Evolutionary conservation across 2,888 invertebrate genomes (phyloP).

Genomic region (Amiota mariae): DNA sequence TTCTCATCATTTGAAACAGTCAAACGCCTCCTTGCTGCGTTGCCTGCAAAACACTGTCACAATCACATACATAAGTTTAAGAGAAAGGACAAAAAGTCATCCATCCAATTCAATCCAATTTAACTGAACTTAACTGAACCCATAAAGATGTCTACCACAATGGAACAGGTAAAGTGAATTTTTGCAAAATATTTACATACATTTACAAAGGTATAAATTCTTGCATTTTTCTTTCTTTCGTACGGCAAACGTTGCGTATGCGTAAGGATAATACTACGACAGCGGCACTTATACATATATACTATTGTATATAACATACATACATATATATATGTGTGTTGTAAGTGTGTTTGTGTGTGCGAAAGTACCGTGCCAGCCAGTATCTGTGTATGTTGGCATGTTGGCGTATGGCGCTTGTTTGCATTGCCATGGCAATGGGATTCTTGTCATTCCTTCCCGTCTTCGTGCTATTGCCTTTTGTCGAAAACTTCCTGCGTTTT

Average conservation of each 20-base stretch:
- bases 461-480: constrained; percentile 46
- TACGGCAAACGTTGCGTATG: constrained; percentile 31
- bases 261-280: constrained; percentile 36
- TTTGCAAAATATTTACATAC: neutral
- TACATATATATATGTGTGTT: neutral
- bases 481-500: constrained; percentile 42
- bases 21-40: too few relatives aligned
- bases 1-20: too few relatives aligned
- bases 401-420: constrained; percentile 44
- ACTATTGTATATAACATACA: neutral
- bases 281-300: too few relatives aligned
- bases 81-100: constrained; percentile 1
- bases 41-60: too few relatives aligned
- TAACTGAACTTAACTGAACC: too few relatives aligned
- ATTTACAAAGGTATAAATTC: neutral
- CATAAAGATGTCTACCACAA: constrained; percentile 49
- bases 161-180: constrained; percentile 56
- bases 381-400: constrained; percentile 55
- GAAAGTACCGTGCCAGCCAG: constrained; percentile 57
- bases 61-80: too few relatives aligned
- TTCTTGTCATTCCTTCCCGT: constrained; percentile 40
- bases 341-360: constrained; percentile 51
- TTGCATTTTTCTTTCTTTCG: neutral
- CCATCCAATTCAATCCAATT: too few relatives aligned
- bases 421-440: constrained; percentile 60